phyloP scores from a whole-genome alignment of 2,797 vertebrate species.

The Cryptoblepharus egeriae region DNA sequence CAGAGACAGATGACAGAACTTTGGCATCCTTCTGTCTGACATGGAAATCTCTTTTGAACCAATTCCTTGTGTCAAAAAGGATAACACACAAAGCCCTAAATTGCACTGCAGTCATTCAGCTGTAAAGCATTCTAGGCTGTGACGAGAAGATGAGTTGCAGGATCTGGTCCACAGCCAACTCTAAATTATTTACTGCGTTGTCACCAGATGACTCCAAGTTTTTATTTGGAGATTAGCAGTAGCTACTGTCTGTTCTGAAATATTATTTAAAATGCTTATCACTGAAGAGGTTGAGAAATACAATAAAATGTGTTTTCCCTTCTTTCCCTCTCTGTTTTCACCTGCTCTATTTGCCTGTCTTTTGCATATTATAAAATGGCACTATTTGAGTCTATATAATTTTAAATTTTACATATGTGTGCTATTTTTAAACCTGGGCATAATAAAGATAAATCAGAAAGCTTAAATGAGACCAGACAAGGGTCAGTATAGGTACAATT shows the following conservation, averaged over 20 bases:
- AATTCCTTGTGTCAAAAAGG: conserved; percentile 22
- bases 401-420: background rate
- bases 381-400: background rate
- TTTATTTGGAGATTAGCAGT: conserved; percentile 15
- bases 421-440: background rate
- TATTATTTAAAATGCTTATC: conserved; percentile 4
- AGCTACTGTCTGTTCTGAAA: background rate
- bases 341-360: conserved; percentile 11
- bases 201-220: conserved; percentile 28
- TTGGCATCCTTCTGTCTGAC: conserved; percentile 36
- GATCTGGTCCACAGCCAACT: background rate
- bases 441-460: background rate
- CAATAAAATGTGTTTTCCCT: background rate
- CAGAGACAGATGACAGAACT: conserved; percentile 49
- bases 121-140: background rate
- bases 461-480: background rate
- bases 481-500: too few species aligned
- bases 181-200: conserved; percentile 38
- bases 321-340: conserved; percentile 1
- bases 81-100: conserved; percentile 25
- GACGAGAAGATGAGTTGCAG: conserved; percentile 34
- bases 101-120: conserved; percentile 26
- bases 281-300: conserved; percentile 17
- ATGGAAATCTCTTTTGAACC: conserved; percentile 42
- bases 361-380: background rate